These are phyloP conservation scores for Ifrita kowaldi DNA, from an alignment of 2,113 vertebrate genomes.

Conservation along the genomic window DNA sequence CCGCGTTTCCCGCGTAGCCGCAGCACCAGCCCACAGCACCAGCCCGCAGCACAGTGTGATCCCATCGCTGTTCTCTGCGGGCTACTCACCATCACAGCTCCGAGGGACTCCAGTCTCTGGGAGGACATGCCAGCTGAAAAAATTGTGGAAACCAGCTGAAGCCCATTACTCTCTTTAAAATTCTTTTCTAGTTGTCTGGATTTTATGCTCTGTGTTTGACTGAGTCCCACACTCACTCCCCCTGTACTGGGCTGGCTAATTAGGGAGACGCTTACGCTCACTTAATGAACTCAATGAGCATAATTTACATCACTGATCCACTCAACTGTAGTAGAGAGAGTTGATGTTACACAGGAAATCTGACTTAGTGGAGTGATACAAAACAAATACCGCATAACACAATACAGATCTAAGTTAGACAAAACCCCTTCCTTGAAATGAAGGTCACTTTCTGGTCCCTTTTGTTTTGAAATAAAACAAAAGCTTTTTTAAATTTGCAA, in stretches of 20 bases:
- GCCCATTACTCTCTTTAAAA: background rate
- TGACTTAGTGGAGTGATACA: background rate
- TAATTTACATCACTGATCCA: background rate
- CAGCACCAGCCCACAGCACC: too few relatives aligned
- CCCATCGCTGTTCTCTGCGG: background rate
- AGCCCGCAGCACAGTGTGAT: too few relatives aligned
- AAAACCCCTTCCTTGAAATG: background rate
- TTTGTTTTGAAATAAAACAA: background rate
- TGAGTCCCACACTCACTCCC: background rate
- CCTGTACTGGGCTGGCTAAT: background rate
- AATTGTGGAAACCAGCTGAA: background rate
- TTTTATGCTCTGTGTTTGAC: background rate
- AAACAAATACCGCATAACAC: background rate
- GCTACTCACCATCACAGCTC: background rate
- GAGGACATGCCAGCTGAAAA: background rate
- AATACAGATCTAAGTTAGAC: background rate
- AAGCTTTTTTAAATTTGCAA: background rate
- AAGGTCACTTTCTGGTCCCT: background rate
- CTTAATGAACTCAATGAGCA: background rate
- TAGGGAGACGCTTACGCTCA: background rate
- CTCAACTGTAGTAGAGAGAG: background rate
- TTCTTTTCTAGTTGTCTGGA: background rate
- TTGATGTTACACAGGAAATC: background rate
- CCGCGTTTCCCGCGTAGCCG: too few relatives aligned
- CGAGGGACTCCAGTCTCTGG: too few relatives aligned